Conservation (phyloP, 2,113 vertebrate genomes). For the Prietella phreatophila region DNA sequence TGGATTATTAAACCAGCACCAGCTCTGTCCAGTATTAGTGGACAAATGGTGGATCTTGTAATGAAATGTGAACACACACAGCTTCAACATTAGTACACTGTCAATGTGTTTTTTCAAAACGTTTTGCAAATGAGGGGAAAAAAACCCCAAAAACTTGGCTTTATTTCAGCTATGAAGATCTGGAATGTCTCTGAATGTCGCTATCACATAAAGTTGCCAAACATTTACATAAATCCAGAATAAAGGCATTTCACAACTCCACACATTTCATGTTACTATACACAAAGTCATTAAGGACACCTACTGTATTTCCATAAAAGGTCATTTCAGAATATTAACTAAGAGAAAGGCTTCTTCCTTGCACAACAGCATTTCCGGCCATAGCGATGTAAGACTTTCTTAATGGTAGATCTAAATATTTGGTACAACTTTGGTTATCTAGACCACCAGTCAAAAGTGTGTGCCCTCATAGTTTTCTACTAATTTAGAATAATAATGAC, state of each 20-base stretch:
- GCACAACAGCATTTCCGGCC: background rate
- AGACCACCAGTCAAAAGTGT: background rate
- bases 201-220: background rate
- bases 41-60: background rate
- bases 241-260: background rate
- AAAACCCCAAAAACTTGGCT: background rate
- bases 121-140: background rate
- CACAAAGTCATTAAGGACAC: background rate
- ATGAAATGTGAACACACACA: background rate
- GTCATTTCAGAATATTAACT: background rate
- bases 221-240: background rate
- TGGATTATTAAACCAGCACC: background rate
- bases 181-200: background rate
- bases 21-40: background rate
- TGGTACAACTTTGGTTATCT: background rate
- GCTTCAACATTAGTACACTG: background rate
- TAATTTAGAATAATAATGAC: background rate
- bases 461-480: background rate
- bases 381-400: background rate
- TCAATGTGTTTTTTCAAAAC: background rate
- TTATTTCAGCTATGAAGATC: background rate
- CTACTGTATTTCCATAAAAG: background rate
- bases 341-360: background rate
- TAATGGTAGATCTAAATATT: background rate
- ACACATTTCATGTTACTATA: background rate